Percentiles rank a stretch among this genome's conserved stretches.
These are phyloP conservation scores for Lemur catta DNA, from an alignment of 2,797 vertebrate species.

Conservation along the genomic window DNA sequence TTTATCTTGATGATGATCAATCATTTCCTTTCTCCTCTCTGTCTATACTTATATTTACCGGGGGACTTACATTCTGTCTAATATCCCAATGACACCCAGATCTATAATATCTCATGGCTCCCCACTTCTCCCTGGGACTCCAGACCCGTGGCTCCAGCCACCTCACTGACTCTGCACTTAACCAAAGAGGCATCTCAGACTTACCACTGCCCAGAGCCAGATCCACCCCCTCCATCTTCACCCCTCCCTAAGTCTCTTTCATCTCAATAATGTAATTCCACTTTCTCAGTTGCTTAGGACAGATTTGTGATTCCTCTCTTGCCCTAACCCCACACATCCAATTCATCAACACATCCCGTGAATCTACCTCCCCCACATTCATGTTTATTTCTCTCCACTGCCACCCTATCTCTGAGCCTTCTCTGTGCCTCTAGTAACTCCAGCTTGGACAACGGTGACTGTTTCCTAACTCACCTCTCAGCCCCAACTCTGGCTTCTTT, in stretches of 20 bases:
- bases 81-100: background rate
- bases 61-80: background rate
- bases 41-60: background rate
- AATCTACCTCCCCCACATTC: fast-evolving
- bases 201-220: background rate
- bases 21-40: background rate
- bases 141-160: background rate
- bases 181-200: background rate
- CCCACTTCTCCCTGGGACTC: background rate
- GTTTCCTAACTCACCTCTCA: background rate
- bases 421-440: background rate
- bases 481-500: fast-evolving
- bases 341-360: background rate
- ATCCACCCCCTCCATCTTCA: no score
- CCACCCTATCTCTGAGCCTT: background rate
- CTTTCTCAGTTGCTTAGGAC: background rate
- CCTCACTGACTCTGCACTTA: background rate
- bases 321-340: background rate
- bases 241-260: background rate
- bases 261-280: background rate
- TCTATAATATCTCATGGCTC: no score
- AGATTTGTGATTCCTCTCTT: background rate
- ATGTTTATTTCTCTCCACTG: background rate
- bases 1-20: background rate
- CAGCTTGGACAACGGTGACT: fast-evolving